Evolutionary conservation across 2,888 invertebrate species (phyloP).

Genomic region (Drosophila mimetica): DNA sequence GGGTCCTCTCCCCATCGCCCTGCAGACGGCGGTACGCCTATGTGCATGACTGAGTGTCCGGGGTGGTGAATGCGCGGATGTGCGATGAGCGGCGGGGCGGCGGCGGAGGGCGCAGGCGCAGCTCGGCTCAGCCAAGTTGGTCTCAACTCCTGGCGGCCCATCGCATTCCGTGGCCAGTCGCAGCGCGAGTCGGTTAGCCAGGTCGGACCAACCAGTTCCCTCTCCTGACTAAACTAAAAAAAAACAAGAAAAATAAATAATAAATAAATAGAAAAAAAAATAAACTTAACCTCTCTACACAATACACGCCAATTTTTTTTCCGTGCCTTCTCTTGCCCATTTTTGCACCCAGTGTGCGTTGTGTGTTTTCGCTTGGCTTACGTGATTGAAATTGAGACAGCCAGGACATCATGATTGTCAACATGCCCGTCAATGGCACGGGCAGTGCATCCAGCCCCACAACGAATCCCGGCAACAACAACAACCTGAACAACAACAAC

Average conservation of each 20-base stretch:
- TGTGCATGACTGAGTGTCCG: slow-evolving; percentile 24
- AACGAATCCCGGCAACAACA: slow-evolving; percentile 43
- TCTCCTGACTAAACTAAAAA: not conserved
- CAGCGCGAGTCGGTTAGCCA: slow-evolving; percentile 65
- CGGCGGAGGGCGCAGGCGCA: slow-evolving; percentile 25
- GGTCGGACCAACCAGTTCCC: slow-evolving; percentile 41
- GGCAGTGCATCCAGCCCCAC: slow-evolving; percentile 43
- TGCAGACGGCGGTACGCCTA: not conserved
- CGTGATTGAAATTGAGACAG: slow-evolving; percentile 30
- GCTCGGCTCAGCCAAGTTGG: slow-evolving; percentile 27
- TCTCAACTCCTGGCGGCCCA: slow-evolving; percentile 37
- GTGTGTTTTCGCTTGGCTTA: slow-evolving; percentile 41
- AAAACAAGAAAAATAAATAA: not conserved
- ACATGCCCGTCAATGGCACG: slow-evolving; percentile 71
- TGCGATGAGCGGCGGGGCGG: slow-evolving; percentile 10
- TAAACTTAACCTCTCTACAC: not conserved
- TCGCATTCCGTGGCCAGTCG: slow-evolving; percentile 71
- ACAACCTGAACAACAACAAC: slow-evolving; percentile 57
- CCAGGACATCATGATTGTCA: slow-evolving; percentile 72
- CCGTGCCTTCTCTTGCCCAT: slow-evolving; percentile 9
- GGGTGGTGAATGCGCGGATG: slow-evolving; percentile 14
- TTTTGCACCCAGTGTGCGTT: slow-evolving; percentile 12
- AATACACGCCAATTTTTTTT: slow-evolving; percentile 12
- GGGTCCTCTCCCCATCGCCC: slow-evolving; percentile 6
- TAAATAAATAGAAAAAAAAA: not conserved